These are phyloP conservation scores for Microtus richardsoni DNA, from an alignment of 2,113 vertebrate species.

Conservation along the genomic window DNA sequence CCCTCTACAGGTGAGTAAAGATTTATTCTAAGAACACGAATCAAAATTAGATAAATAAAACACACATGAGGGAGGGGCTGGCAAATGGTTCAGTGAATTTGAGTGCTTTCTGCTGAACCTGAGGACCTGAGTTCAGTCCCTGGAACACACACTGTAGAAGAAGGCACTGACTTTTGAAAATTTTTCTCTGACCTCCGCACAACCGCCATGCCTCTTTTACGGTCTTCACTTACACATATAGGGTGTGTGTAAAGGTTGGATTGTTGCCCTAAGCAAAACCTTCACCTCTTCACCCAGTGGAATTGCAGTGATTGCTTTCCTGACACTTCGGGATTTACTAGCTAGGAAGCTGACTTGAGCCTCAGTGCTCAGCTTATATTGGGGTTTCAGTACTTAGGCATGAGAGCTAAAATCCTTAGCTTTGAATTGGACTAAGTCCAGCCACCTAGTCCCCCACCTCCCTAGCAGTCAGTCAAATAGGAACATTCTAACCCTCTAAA, in stretches of 20 bases:
- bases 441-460: neutral
- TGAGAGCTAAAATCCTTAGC: neutral
- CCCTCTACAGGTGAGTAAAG: neutral
- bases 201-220: neutral
- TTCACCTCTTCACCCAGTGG: neutral
- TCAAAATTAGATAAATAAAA: neutral
- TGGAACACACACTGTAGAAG: neutral
- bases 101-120: neutral
- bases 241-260: neutral
- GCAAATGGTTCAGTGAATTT: neutral
- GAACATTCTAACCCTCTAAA: neutral
- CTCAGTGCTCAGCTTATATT: neutral
- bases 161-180: neutral
- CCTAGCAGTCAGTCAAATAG: neutral
- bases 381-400: neutral
- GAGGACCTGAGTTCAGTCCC: neutral
- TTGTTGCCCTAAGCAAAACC: neutral
- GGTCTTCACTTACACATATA: neutral
- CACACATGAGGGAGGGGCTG: too few relatives aligned
- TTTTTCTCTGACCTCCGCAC: neutral
- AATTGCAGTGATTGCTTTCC: neutral
- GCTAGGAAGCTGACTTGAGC: neutral
- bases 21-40: neutral
- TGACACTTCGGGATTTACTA: neutral
- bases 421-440: neutral